Conservation (phyloP, 2,113 vertebrate species). For the Ia io region DNA sequence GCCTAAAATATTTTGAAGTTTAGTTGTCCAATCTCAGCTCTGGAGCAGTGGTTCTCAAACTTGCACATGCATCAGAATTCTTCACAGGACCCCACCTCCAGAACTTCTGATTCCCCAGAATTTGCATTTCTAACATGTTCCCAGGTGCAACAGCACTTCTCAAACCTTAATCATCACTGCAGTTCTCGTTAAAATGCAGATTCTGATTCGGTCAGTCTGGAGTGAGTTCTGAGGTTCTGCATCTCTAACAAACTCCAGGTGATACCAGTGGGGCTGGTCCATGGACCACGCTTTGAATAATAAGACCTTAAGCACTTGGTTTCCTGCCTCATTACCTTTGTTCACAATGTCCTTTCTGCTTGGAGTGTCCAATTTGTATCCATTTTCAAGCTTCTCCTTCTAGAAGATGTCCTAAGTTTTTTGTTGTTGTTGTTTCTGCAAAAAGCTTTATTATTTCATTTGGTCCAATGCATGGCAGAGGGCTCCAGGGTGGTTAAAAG, state of each 20-base stretch:
- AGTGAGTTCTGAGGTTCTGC: neutral
- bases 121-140: neutral
- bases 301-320: neutral
- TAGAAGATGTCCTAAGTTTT: neutral
- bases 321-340: neutral
- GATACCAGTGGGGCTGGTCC: neutral
- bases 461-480: too few relatives aligned
- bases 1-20: neutral
- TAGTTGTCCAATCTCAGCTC: neutral
- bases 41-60: neutral
- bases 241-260: neutral
- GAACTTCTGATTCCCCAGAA: neutral
- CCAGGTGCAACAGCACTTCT: neutral
- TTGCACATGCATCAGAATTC: neutral
- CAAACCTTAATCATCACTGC: neutral
- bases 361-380: neutral
- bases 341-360: neutral
- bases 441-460: too few relatives aligned
- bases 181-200: neutral
- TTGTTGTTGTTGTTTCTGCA: neutral
- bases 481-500: too few relatives aligned
- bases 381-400: neutral
- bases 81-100: neutral
- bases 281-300: neutral
- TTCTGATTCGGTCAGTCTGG: neutral